These are phyloP conservation scores for Rallus crepitans DNA, from an alignment of 2,797 vertebrate genomes.

Conservation along the genomic window DNA sequence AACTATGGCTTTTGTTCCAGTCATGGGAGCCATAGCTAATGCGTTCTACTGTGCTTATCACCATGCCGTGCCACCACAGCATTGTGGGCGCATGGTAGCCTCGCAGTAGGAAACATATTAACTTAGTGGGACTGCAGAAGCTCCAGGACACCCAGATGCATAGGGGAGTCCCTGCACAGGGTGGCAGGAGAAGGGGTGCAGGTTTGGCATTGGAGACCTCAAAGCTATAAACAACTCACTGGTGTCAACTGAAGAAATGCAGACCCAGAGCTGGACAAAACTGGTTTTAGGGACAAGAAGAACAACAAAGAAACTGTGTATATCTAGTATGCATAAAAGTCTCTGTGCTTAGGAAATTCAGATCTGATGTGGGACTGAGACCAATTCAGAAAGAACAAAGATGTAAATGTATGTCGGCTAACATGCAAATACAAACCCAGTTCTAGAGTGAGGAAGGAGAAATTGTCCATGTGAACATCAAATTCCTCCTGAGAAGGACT, in stretches of 20 bases:
- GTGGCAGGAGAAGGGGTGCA: background rate
- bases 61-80: too few species aligned
- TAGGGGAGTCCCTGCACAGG: background rate
- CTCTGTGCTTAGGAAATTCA: background rate
- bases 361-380: background rate
- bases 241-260: background rate
- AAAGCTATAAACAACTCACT: background rate
- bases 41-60: background rate
- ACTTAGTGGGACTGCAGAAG: background rate
- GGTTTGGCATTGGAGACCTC: background rate
- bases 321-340: background rate
- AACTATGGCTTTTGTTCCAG: background rate
- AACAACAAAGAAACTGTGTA: background rate
- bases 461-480: fast-evolving
- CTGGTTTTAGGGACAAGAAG: background rate
- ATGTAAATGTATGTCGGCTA: background rate
- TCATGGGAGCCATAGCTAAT: background rate
- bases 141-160: background rate
- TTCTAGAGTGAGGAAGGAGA: background rate
- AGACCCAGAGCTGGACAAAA: background rate
- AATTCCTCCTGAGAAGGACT: background rate
- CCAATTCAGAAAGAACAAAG: background rate
- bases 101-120: background rate
- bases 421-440: background rate
- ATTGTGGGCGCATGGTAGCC: background rate